These are phyloP conservation scores for Cygnus atratus DNA, from an alignment of 2,113 vertebrate genomes.

Conservation along the genomic window DNA sequence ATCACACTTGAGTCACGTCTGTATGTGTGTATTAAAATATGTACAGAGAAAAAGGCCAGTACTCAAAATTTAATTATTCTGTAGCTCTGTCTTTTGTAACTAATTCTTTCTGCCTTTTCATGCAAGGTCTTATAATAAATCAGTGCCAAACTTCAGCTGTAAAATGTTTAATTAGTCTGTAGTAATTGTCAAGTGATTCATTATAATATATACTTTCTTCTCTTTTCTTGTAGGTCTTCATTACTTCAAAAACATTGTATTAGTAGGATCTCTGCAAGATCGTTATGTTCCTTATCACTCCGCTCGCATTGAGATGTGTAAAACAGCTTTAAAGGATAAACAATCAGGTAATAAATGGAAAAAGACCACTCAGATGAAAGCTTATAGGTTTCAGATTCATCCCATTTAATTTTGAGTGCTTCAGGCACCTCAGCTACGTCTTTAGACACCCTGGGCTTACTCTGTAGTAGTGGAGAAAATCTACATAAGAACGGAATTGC, in stretches of 20 bases:
- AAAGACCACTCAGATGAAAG: background rate
- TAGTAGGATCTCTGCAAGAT: slow-evolving; percentile 97
- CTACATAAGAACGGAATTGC: background rate
- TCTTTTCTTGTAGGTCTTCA: slow-evolving; percentile 85
- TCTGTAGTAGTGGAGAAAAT: background rate
- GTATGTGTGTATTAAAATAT: fast-evolving
- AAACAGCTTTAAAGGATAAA: slow-evolving; percentile 98
- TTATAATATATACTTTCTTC: background rate
- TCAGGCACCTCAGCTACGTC: background rate
- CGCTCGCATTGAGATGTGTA: slow-evolving; percentile 98
- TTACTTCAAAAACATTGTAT: slow-evolving; percentile 95
- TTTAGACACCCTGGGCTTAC: background rate
- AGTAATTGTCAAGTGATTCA: background rate
- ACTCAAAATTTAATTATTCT: background rate
- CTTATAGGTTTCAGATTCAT: background rate
- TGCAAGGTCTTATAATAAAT: background rate
- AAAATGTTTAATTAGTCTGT: background rate
- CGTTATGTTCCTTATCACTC: slow-evolving; percentile 98
- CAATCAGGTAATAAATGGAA: slow-evolving; percentile 87
- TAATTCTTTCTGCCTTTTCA: background rate
- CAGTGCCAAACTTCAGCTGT: background rate
- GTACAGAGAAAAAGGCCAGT: background rate
- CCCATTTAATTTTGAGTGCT: background rate
- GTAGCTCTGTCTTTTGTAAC: background rate
- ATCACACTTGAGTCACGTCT: background rate